A percentile compares a stretch with the other conserved stretches of the same genome.
Conservation (phyloP, 1,140 invertebrate species). For the Aleiodes sp. region DNA sequence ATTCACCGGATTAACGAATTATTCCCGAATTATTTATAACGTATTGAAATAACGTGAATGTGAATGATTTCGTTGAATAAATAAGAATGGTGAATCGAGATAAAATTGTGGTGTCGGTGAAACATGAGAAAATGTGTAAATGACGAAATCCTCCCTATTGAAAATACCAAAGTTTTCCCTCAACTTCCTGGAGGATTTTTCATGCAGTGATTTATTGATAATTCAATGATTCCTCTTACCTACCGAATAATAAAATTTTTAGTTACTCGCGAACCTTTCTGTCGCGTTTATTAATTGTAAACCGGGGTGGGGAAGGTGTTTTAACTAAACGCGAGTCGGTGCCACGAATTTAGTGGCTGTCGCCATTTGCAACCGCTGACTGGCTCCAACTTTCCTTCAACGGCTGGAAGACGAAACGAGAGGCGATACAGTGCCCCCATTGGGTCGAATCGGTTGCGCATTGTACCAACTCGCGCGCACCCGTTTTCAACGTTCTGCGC, state of each 20-base stretch:
- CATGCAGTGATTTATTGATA: background rate
- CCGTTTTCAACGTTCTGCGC: background rate
- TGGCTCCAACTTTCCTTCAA: constrained; percentile 37
- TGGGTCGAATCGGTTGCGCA: background rate
- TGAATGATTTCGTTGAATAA: background rate
- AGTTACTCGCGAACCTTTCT: constrained; percentile 45
- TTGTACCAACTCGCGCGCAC: background rate
- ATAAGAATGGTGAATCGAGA: background rate
- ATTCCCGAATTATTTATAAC: background rate
- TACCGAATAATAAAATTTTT: constrained; percentile 48
- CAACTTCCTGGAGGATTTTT: background rate
- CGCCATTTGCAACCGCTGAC: constrained; percentile 64
- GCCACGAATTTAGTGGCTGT: constrained; percentile 56
- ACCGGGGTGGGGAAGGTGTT: constrained; percentile 35
- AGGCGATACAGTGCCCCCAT: background rate
- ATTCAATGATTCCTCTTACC: constrained; percentile 33
- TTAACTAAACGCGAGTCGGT: constrained; percentile 57
- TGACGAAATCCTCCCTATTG: background rate
- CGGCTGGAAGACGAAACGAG: background rate
- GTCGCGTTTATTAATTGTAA: constrained; percentile 46
- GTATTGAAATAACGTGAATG: background rate
- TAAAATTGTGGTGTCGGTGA: background rate
- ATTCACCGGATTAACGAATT: background rate
- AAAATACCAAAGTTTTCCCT: background rate
- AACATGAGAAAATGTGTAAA: background rate